Conservation (phyloP, 1,140 invertebrate species). For the Idris sp. region DNA sequence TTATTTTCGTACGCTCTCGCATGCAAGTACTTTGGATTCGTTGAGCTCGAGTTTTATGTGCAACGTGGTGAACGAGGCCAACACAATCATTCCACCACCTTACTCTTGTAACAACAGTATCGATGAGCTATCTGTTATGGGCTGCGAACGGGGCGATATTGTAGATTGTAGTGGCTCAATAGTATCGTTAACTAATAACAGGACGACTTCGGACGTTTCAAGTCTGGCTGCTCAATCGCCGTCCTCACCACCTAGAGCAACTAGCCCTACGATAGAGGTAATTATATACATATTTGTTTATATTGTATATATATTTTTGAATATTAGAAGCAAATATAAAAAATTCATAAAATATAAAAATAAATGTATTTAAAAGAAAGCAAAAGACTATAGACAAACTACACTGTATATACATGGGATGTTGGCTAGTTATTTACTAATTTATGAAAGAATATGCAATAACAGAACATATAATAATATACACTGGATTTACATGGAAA, state of each 20-base stretch:
- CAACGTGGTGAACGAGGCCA: conserved; percentile 88
- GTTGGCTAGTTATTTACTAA: too few relatives aligned
- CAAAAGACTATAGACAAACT: too few relatives aligned
- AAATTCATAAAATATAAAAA: too few relatives aligned
- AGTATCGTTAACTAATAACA: conserved; percentile 78
- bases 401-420: too few relatives aligned
- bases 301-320: too few relatives aligned
- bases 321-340: too few relatives aligned
- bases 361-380: too few relatives aligned
- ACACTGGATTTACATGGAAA: too few relatives aligned
- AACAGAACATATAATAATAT: too few relatives aligned
- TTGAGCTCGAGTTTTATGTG: conserved; percentile 90
- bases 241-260: conserved; percentile 86
- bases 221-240: conserved; percentile 81
- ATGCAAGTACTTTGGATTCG: conserved; percentile 89
- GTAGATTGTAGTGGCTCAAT: conserved; percentile 69
- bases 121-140: conserved; percentile 79
- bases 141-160: conserved; percentile 69
- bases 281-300: too few relatives aligned
- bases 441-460: too few relatives aligned
- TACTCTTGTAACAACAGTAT: conserved; percentile 88
- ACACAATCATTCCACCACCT: conserved; percentile 87
- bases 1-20: conserved; percentile 88
- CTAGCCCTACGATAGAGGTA: conserved; percentile 85
- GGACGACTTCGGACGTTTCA: conserved; percentile 83